phyloP scores from a whole-genome alignment of 2,797 vertebrate genomes.

The Pachyuromys duprasi region DNA sequence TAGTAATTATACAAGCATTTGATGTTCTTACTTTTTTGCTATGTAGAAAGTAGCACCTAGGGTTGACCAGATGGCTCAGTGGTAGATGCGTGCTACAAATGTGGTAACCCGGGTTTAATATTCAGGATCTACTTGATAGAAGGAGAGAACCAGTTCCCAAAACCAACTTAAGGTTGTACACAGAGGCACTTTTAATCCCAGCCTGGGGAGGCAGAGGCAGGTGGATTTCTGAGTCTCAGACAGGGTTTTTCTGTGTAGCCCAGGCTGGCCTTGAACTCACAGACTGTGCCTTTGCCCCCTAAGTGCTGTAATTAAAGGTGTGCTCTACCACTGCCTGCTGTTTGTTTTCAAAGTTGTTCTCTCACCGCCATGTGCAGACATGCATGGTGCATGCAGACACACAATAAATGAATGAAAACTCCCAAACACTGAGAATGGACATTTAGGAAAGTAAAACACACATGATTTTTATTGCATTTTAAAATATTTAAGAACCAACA shows the following conservation, averaged over 20 bases:
- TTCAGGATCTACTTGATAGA: neutral
- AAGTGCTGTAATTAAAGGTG: neutral
- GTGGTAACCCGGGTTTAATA: neutral
- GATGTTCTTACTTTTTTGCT: constrained; percentile 11
- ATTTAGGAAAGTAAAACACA: constrained; percentile 47
- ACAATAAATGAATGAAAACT: neutral
- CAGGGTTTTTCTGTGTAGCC: neutral
- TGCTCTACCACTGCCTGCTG: neutral
- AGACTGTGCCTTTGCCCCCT: neutral
- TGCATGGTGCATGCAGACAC: neutral
- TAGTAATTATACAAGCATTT: neutral
- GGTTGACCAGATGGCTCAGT: neutral
- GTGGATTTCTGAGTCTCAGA: neutral
- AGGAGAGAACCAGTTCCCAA: neutral
- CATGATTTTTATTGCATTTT: neutral
- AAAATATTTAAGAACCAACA: constrained; percentile 4
- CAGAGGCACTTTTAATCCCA: neutral
- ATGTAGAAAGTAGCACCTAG: neutral
- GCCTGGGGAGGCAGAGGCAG: neutral
- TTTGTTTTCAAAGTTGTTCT: neutral
- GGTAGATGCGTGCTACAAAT: neutral
- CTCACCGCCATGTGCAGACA: neutral
- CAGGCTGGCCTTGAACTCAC: neutral
- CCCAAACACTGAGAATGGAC: neutral
- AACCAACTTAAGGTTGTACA: neutral